A percentile compares a stretch with the other conserved stretches of the same genome.
phyloP scores from a whole-genome alignment of 2,113 vertebrate species.

The Leucosticte australis region DNA sequence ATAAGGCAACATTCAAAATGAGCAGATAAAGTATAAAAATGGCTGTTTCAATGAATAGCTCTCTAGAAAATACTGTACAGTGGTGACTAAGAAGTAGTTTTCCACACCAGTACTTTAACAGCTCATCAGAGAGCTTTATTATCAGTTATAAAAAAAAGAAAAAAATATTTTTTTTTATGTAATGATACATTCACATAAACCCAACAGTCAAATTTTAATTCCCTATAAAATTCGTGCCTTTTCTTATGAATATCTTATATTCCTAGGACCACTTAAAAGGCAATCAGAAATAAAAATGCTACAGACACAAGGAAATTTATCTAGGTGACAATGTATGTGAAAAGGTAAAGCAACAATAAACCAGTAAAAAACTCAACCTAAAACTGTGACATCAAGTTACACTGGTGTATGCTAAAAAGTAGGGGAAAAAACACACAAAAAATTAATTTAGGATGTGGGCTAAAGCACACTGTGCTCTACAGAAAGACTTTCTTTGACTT shows the following conservation, averaged over 20 bases:
- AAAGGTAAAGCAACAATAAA: background rate
- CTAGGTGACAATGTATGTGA: background rate
- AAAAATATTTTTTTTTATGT: background rate
- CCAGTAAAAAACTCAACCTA: background rate
- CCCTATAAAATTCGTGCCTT: constrained; percentile 3
- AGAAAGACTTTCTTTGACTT: background rate
- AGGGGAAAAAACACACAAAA: background rate
- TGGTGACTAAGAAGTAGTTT: constrained; percentile 23
- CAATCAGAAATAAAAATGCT: constrained; percentile 8
- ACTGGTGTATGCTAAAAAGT: background rate
- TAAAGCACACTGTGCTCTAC: background rate
- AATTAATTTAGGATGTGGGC: background rate
- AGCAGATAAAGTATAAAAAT: constrained; percentile 13
- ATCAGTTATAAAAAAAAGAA: constrained; percentile 27
- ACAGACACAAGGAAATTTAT: background rate
- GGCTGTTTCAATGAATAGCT: background rate
- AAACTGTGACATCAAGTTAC: background rate
- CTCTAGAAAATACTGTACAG: background rate
- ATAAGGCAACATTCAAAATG: background rate
- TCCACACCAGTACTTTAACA: constrained; percentile 33
- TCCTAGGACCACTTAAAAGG: background rate
- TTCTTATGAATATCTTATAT: constrained; percentile 37
- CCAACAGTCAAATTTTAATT: constrained; percentile 19
- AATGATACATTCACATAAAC: constrained; percentile 35
- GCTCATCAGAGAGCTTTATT: constrained; percentile 45